Conservation (phyloP, 2,797 vertebrate species). For the Trichosurus vulpecula region DNA sequence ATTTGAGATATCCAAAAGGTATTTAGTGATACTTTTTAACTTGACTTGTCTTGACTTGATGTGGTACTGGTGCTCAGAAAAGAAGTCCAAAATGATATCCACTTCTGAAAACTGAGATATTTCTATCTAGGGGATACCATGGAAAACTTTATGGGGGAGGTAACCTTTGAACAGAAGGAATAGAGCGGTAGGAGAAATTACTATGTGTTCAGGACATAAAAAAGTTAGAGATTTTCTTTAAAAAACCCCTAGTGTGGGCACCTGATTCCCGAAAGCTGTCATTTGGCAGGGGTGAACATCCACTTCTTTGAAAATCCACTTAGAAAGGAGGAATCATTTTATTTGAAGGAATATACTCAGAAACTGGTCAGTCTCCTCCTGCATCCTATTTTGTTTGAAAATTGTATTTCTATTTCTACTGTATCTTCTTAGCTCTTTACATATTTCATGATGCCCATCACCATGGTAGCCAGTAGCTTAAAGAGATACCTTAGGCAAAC, state of each 20-base stretch:
- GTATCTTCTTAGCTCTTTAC: slow-evolving; percentile 36
- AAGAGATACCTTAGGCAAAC: slow-evolving; percentile 22
- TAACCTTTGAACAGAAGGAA: neutral
- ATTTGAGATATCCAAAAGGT: neutral
- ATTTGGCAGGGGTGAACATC: slow-evolving; percentile 27
- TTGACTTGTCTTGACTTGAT: neutral
- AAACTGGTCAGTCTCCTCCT: slow-evolving; percentile 30
- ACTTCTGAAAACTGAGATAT: neutral
- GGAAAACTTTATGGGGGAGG: neutral
- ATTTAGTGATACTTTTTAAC: neutral
- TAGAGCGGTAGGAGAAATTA: neutral
- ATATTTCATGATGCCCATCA: slow-evolving; percentile 36
- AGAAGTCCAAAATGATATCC: neutral
- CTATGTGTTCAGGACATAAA: neutral
- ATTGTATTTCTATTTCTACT: slow-evolving; percentile 43
- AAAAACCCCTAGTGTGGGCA: neutral
- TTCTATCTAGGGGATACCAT: neutral
- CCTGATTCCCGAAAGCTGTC: slow-evolving; percentile 51
- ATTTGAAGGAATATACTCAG: neutral
- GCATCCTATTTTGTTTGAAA: slow-evolving; percentile 52
- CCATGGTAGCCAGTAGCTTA: slow-evolving; percentile 12
- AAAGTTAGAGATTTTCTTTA: slow-evolving; percentile 21
- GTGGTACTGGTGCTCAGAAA: neutral
- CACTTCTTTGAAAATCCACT: slow-evolving; percentile 59
- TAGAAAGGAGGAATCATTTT: slow-evolving; percentile 46